These are phyloP conservation scores for Xerus rutilus DNA, from an alignment of 2,797 vertebrate genomes.

Conservation along the genomic window DNA sequence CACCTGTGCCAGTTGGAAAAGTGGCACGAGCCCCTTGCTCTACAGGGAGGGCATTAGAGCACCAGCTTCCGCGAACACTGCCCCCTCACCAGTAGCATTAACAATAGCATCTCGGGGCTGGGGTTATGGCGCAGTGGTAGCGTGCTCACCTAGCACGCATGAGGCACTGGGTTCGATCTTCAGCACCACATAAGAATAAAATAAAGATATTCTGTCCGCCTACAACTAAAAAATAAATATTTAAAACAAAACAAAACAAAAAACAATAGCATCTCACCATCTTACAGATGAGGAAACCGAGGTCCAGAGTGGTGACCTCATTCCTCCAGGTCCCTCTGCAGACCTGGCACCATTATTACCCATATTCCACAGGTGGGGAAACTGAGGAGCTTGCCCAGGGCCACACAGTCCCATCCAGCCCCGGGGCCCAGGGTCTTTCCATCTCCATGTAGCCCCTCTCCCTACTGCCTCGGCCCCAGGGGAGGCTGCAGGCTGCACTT, in stretches of 20 bases:
- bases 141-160: too few species aligned
- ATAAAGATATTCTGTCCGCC: too few species aligned
- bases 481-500: rapidly evolving
- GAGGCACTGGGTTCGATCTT: too few species aligned
- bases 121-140: too few species aligned
- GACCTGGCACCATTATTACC: neutral
- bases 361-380: too few species aligned
- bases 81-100: neutral
- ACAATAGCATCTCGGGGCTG: neutral
- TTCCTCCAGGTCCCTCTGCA: neutral
- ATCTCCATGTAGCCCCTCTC: neutral
- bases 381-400: neutral
- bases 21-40: neutral
- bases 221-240: too few species aligned
- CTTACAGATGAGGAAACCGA: neutral
- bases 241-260: too few species aligned
- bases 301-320: neutral
- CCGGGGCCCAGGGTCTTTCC: neutral
- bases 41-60: neutral
- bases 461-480: neutral
- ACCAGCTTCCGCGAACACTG: rapidly evolving
- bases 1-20: neutral
- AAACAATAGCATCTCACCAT: neutral
- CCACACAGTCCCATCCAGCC: neutral
- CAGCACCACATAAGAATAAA: too few species aligned